Evolutionary conservation across 2,113 vertebrate species (phyloP), one percentile per base, ranked within the genome.

Genomic region (Sorex araneus): DNA sequence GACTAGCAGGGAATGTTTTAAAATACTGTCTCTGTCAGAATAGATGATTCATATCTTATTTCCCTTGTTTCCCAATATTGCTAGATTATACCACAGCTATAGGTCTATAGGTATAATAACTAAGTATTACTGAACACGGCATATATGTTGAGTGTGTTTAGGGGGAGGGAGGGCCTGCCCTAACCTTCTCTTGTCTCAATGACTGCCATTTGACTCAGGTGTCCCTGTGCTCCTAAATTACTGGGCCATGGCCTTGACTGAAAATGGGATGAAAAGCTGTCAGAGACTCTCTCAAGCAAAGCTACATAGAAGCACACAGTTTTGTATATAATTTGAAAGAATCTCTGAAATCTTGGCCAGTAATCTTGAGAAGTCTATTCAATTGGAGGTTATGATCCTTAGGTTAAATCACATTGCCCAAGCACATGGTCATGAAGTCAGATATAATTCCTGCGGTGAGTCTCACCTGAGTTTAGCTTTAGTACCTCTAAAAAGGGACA

Each of bases 261-360:
- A 76, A 77, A 79, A 63, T 67, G 47, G 63, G 36, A 71, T 84
- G 13, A 57, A 82, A 92, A 67, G 77, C 36, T 66, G 30, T 64
- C 75, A 18, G 15, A 89, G 63, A n/a, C 27, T 79, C 67, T 88
- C 28, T 87, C 21, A 66, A 84, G 70, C 30, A 88, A 77, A 94
- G 83, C 40, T 90, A 12, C 30, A 30, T 1, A 66, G 54, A 84
- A 75, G 78, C 66, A 71, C 7, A n/a, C 28, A 15, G 19, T 74
- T 93, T 54, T 34, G 34, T 45, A 47, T 77, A 81, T 19, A 40
- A 73, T 90, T 93, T 78, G 34, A 60, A 32, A 16, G 36, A 64
- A 5, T 18, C 18, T 66, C 73, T 92, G 75, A 92, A 96, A 45
- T 4, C 79, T 74, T n/a, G 12, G 80, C 25, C 45, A 25, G 3